Evolutionary conservation across 2,797 vertebrate genomes (phyloP).

Genomic region (Remorina albescens): DNA sequence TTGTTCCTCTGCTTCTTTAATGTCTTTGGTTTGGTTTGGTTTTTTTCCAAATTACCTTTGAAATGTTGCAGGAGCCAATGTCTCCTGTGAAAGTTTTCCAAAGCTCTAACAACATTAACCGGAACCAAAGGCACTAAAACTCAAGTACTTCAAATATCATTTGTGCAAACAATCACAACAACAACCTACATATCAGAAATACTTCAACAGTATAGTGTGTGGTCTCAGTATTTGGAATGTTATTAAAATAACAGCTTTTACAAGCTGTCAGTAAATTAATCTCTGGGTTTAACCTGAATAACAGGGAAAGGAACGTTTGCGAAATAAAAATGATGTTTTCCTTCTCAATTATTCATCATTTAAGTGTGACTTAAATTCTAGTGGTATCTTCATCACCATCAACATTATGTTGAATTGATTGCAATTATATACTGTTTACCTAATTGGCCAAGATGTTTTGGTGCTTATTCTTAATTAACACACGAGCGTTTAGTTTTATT

Average conservation of each 20-base stretch:
- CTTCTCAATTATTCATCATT: not conserved
- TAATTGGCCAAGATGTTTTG: too few relatives aligned
- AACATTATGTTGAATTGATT: too few relatives aligned
- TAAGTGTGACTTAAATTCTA: not conserved
- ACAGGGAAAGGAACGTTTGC: conserved; percentile 1
- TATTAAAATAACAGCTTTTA: conserved; percentile 1
- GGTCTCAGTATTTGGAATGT: not conserved
- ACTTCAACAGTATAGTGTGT: conserved; percentile 4
- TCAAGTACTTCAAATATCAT: conserved; percentile 6
- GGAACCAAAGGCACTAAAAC: not conserved
- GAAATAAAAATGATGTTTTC: not conserved
- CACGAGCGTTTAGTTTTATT: not conserved
- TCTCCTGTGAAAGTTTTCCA: not conserved
- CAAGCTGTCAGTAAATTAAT: not conserved
- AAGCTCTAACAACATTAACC: not conserved
- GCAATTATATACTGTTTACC: too few relatives aligned
- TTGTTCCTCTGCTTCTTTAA: not conserved
- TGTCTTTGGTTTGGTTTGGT: too few relatives aligned
- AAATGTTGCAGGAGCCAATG: not conserved
- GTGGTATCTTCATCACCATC: not conserved
- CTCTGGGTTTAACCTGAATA: not conserved
- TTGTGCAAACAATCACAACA: not conserved
- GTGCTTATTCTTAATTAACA: too few relatives aligned
- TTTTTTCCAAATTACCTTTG: too few relatives aligned
- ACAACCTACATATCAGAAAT: not conserved